Evolutionary conservation across 2,113 vertebrate genomes (phyloP).

Genomic region (Columba janthina): DNA sequence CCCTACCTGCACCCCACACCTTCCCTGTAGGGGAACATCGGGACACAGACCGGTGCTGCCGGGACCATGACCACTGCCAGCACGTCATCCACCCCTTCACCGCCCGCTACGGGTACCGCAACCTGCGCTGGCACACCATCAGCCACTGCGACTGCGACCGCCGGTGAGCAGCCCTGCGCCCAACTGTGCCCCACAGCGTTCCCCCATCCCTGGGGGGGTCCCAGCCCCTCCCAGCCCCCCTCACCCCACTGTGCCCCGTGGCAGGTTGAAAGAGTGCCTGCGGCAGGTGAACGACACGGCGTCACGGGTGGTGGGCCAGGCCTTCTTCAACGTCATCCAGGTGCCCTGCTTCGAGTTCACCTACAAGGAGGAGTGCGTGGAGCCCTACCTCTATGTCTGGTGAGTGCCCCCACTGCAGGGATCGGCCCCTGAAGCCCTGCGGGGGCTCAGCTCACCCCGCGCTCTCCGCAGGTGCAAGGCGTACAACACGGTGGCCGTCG

Average conservation of each 20-base stretch:
- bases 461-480: slow-evolving; percentile 78
- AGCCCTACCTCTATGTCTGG: slow-evolving; percentile 89
- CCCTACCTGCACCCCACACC: not conserved
- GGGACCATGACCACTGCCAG: slow-evolving; percentile 88
- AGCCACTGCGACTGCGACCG: slow-evolving; percentile 91
- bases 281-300: slow-evolving; percentile 83
- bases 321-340: slow-evolving; percentile 89
- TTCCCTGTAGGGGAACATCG: slow-evolving; percentile 80
- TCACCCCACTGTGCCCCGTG: not conserved
- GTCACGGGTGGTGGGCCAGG: slow-evolving; percentile 85
- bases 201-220: accelerated
- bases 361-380: slow-evolving; percentile 85
- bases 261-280: slow-evolving; percentile 86
- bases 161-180: slow-evolving; percentile 37
- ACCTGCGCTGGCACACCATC: slow-evolving; percentile 88
- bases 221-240: accelerated
- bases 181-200: accelerated
- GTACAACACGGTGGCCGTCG: slow-evolving; percentile 82
- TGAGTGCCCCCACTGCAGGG: slow-evolving; percentile 64
- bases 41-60: slow-evolving; percentile 87
- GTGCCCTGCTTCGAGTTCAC: slow-evolving; percentile 87
- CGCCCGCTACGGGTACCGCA: slow-evolving; percentile 82
- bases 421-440: accelerated
- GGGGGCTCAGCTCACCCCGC: not conserved
- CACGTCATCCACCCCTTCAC: slow-evolving; percentile 89